Base-by-base conservation (phyloP, 2,113 vertebrate genomes). In the Amphilophus citrinellus region DNA sequence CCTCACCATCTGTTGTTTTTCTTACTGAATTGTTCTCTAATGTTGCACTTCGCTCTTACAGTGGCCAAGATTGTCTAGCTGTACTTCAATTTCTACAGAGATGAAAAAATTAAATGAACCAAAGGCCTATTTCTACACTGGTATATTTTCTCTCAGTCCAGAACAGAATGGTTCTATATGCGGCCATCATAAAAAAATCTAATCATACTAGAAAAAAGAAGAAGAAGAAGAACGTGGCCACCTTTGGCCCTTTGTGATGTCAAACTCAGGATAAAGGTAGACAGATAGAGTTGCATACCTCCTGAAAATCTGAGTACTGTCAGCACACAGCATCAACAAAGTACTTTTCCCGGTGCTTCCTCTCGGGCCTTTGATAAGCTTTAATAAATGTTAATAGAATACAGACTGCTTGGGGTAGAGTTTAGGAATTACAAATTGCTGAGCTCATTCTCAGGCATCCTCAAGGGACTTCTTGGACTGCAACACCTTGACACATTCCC, bases 351-450 rank as follows among this genome's bases (percentile, higher is more conserved):
- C 56, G 3, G 20, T 4, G 50, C 65, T 75, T 76, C 75, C 76
- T 88, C 80, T 79, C 57, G 61, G 84, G 80, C 56, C 77, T 85
- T 87, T 85, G 79, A 84, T 76, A 78, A 27, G 61, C 76, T 87
- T 84, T 87, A 85, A 89, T 80, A 80, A 62, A 87, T 87, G 86
- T 91, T 91, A 92, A 93, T 84, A 87, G 81, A 91, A 89, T 84
- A 87, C 81, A 84, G 47, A 86, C 68, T 13, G 76, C 85, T 82
- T 57, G 9, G 73, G 83, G 90, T 73, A 27, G 79, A 88, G 84
- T 87, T 86, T 82, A 86, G 79, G 79, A 91, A 86, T 87, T 82
- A 90, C 88, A 89, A 93, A 90, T 80, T 63, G 86, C 89, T 65
- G 62, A 77, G 82, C 84, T 91, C 76, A 61, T 91, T 89, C 39